phyloP scores from a whole-genome alignment of 2,797 vertebrate genomes.

The Hyperoplus lanceolatus region DNA sequence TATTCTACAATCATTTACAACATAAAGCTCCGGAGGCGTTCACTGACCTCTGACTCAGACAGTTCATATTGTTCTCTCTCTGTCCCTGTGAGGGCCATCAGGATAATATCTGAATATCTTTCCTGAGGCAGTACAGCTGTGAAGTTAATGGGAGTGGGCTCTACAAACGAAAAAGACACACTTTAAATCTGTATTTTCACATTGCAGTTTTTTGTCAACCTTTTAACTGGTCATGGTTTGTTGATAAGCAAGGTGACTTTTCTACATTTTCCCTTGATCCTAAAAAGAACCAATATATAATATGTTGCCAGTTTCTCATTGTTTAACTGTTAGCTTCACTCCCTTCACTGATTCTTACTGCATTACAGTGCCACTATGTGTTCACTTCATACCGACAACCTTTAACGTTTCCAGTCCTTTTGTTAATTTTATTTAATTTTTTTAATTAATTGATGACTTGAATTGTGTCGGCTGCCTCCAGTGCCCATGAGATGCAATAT shows the following conservation, averaged over 20 bases:
- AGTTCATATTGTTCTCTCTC: background rate
- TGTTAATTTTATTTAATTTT: background rate
- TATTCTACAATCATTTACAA: background rate
- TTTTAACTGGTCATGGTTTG: background rate
- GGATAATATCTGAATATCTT: conserved; percentile 2
- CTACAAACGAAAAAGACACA: background rate
- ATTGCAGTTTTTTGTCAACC: conserved; percentile 6
- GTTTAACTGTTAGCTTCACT: background rate
- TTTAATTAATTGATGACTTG: background rate
- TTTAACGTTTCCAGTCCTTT: conserved; percentile 31
- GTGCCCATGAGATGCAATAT: conserved; percentile 41
- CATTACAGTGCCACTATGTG: conserved; percentile 5
- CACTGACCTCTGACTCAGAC: conserved; percentile 11
- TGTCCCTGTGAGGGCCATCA: background rate
- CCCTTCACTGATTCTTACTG: background rate
- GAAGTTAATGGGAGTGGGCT: conserved; percentile 13
- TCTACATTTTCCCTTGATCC: background rate
- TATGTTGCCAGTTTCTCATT: background rate
- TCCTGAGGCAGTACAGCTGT: conserved; percentile 4
- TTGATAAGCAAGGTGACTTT: background rate
- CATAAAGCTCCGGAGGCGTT: background rate
- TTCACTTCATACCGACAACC: conserved; percentile 1
- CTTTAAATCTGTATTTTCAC: background rate
- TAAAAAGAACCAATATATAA: background rate
- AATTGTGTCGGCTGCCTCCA: conserved; percentile 5